phyloP scores from a whole-genome alignment of 1,140 invertebrate species.

The Drosophila sproati region DNA sequence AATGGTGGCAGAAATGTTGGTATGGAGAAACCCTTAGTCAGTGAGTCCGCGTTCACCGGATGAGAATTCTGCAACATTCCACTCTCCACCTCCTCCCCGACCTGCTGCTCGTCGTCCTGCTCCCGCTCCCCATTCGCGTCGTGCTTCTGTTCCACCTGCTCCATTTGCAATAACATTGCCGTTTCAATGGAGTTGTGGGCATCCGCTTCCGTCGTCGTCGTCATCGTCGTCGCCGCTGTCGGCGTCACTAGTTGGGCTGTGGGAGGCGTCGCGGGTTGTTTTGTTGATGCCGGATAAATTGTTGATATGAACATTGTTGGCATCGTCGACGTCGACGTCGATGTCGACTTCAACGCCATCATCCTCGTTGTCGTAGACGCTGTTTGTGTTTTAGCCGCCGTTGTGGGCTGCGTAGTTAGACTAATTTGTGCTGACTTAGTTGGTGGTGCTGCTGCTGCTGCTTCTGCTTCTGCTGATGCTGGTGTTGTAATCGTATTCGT shows the following conservation, averaged over 20 bases:
- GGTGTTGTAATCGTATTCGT: slow-evolving; percentile 16
- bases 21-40: slow-evolving; percentile 81
- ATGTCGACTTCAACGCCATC: too few species aligned
- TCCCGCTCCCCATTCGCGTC: neutral
- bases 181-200: slow-evolving; percentile 68
- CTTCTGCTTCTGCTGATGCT: neutral
- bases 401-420: slow-evolving; percentile 62
- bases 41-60: slow-evolving; percentile 64
- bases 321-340: slow-evolving; percentile 12
- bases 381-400: slow-evolving; percentile 35
- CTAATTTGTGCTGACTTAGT: slow-evolving; percentile 74
- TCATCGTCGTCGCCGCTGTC: neutral
- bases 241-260: too few species aligned
- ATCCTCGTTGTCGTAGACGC: slow-evolving; percentile 19
- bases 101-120: neutral
- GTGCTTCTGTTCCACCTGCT: neutral
- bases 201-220: slow-evolving; percentile 64
- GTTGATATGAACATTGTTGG: slow-evolving; percentile 69
- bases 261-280: slow-evolving; percentile 10
- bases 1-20: slow-evolving; percentile 81
- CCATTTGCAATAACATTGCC: slow-evolving; percentile 23
- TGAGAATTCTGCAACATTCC: slow-evolving; percentile 29
- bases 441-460: neutral
- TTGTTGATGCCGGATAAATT: slow-evolving; percentile 63
- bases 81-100: slow-evolving; percentile 15